Conservation (phyloP, 35 echinoderm and acorn worm genomes). For the Apostichopus parvimensis region DNA sequence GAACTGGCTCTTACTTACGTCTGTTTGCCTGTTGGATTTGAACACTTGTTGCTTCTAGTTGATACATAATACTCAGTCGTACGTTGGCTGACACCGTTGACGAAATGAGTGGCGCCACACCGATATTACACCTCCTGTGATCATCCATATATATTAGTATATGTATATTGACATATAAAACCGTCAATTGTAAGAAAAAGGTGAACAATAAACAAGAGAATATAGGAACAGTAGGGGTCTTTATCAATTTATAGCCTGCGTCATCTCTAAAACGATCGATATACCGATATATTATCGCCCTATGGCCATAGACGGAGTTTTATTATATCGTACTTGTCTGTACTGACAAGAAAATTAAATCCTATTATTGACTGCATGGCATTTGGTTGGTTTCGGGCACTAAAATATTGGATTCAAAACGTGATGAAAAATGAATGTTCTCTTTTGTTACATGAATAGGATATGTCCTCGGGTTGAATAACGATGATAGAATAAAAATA, state of each 20-base stretch:
- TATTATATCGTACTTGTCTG: not conserved
- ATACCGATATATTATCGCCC: constrained; percentile 3
- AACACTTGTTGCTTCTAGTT: too few relatives aligned
- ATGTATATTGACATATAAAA: too few relatives aligned
- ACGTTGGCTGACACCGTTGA: too few relatives aligned
- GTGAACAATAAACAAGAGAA: not conserved
- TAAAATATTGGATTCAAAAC: not conserved
- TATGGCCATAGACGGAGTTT: not conserved
- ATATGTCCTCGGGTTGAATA: not conserved
- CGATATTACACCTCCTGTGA: constrained; percentile 13
- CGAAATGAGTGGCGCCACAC: not conserved
- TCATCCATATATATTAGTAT: not conserved
- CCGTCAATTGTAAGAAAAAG: not conserved
- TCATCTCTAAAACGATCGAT: not conserved
- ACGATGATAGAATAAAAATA: too few relatives aligned
- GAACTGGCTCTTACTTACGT: too few relatives aligned
- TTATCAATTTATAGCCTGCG: not conserved
- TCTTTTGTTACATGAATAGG: not conserved
- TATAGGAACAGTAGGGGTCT: too few relatives aligned
- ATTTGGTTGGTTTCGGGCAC: not conserved
- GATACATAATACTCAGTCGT: too few relatives aligned
- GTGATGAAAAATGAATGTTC: not conserved
- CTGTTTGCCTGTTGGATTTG: too few relatives aligned
- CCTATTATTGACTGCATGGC: not conserved
- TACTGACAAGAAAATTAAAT: not conserved